phyloP scores from a whole-genome alignment of 2,888 invertebrate genomes.

The Cataglyphis altisquamis region DNA sequence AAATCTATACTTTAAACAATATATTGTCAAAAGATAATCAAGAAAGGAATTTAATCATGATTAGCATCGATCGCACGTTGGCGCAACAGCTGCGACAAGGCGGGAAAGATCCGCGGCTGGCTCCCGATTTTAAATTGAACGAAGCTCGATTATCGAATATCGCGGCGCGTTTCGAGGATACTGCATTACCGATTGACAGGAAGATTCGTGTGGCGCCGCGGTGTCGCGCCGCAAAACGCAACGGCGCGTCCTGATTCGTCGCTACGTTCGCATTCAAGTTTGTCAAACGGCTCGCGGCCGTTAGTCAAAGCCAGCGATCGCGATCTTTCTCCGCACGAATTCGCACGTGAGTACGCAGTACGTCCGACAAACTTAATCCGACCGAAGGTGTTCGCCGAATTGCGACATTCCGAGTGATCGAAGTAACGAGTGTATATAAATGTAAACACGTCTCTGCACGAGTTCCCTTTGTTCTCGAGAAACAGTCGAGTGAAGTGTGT shows the following conservation, averaged over 20 bases:
- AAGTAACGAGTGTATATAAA: not conserved
- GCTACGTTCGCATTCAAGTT: constrained; percentile 67
- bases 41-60: not conserved
- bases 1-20: too few species aligned
- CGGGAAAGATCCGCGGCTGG: not conserved
- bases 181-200: constrained; percentile 53
- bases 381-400: not conserved
- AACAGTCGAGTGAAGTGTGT: not conserved
- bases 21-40: too few species aligned
- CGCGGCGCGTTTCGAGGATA: not conserved
- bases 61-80: not conserved
- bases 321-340: not conserved
- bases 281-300: constrained; percentile 72
- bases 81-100: not conserved
- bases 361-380: not conserved
- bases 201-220: constrained; percentile 56
- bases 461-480: constrained; percentile 11
- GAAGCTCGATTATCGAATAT: constrained; percentile 23
- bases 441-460: not conserved
- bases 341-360: not conserved
- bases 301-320: constrained; percentile 62
- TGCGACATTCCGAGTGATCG: not conserved
- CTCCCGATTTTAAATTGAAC: constrained; percentile 40
- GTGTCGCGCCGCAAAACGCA: constrained; percentile 19
- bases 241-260: constrained; percentile 61